Percentiles rank a stretch among this genome's conserved stretches.
phyloP scores from a whole-genome alignment of 2,113 vertebrate species.

The Egretta garzetta region DNA sequence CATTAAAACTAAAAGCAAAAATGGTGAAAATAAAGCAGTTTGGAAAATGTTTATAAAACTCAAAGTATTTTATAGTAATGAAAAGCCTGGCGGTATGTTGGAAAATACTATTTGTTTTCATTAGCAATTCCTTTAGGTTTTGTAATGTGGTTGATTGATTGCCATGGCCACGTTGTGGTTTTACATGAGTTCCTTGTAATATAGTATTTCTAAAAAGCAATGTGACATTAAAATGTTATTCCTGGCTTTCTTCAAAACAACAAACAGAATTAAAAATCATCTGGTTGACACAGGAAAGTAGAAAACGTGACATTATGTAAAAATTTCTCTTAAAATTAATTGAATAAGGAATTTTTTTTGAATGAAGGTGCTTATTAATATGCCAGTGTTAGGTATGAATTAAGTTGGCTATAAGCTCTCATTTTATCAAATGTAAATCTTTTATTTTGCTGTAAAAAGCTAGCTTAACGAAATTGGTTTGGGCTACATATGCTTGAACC shows the following conservation, averaged over 20 bases:
- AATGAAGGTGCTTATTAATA: constrained; percentile 29
- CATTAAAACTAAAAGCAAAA: constrained; percentile 12
- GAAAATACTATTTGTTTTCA: constrained; percentile 62
- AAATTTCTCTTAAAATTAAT: neutral
- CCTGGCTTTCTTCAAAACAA: constrained; percentile 55
- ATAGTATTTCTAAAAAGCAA: constrained; percentile 30
- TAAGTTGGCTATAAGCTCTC: neutral
- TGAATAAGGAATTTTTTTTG: neutral
- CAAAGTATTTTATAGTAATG: constrained; percentile 31
- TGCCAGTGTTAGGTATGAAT: neutral
- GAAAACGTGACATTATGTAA: constrained; percentile 10
- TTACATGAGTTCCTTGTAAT: constrained; percentile 23
- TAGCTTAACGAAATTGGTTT: neutral
- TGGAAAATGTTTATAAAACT: constrained; percentile 53
- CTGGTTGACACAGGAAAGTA: constrained; percentile 42
- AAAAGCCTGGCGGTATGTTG: neutral
- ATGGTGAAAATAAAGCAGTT: constrained; percentile 24
- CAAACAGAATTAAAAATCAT: constrained; percentile 51
- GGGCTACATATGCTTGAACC: neutral
- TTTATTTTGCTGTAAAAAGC: neutral
- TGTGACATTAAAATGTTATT: constrained; percentile 50
- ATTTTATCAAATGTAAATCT: neutral
- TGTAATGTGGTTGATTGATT: constrained; percentile 56
- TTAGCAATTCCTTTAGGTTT: constrained; percentile 64
- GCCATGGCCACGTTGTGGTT: neutral